Percentiles rank a stretch among this genome's conserved stretches.
These are phyloP conservation scores for Lepidothrix coronata DNA, from an alignment of 2,113 vertebrate genomes.

Conservation along the genomic window DNA sequence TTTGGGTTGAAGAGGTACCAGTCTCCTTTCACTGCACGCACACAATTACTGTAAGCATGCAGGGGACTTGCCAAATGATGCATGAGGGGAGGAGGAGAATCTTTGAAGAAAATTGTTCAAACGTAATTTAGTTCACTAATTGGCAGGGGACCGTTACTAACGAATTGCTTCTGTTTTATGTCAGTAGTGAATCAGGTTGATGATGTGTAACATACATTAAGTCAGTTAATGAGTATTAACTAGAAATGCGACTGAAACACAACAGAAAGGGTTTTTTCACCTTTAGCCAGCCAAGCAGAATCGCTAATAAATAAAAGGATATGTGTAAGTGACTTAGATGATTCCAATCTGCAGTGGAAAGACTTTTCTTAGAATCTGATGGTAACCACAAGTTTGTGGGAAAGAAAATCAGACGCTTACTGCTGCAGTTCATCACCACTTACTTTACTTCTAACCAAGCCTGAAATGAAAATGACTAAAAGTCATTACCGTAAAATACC, in stretches of 20 bases:
- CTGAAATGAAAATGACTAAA: slow-evolving; percentile 38
- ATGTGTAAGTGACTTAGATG: slow-evolving; percentile 40
- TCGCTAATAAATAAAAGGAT: slow-evolving; percentile 40
- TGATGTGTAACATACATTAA: slow-evolving; percentile 55
- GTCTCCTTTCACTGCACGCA: slow-evolving; percentile 55
- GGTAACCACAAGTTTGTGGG: slow-evolving; percentile 47
- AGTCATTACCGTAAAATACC: slow-evolving; percentile 45
- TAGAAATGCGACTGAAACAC: slow-evolving; percentile 52
- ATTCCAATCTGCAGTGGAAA: slow-evolving; percentile 62
- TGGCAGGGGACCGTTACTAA: slow-evolving; percentile 56
- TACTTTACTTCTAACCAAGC: slow-evolving; percentile 18
- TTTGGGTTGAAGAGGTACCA: slow-evolving; percentile 35
- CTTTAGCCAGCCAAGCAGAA: slow-evolving; percentile 28
- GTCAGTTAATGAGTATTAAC: slow-evolving; percentile 57
- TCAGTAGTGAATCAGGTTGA: slow-evolving; percentile 60
- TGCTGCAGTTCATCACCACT: slow-evolving; percentile 10
- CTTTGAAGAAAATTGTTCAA: slow-evolving; percentile 63
- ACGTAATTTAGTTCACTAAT: slow-evolving; percentile 57
- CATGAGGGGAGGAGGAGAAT: slow-evolving; percentile 26
- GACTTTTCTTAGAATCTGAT: slow-evolving; percentile 61
- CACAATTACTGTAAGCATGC: slow-evolving; percentile 53
- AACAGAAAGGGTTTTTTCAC: slow-evolving; percentile 31
- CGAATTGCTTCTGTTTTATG: slow-evolving; percentile 64
- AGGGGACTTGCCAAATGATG: slow-evolving; percentile 48
- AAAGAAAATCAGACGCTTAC: slow-evolving; percentile 35